Conservation (phyloP, 2,113 vertebrate genomes). For the Spea bombifrons region DNA sequence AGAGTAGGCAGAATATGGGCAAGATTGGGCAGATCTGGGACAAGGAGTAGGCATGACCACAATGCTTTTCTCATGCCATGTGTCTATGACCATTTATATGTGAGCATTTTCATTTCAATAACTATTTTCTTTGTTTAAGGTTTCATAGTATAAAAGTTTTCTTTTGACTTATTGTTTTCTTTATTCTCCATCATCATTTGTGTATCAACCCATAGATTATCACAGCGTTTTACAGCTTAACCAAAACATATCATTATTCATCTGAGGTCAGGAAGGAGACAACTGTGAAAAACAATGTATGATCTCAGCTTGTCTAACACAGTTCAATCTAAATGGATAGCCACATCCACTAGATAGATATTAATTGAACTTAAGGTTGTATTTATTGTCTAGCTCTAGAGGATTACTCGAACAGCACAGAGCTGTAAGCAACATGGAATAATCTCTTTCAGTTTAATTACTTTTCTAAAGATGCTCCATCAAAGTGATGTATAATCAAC, state of each 20-base stretch:
- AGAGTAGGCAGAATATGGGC: too few species aligned
- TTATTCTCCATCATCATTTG: too few species aligned
- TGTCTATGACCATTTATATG: too few species aligned
- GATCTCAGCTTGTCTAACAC: conserved; percentile 55
- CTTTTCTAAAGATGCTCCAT: conserved; percentile 67
- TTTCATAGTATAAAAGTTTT: too few species aligned
- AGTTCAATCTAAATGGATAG: conserved; percentile 59
- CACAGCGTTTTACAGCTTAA: too few species aligned
- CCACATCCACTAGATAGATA: conserved; percentile 61
- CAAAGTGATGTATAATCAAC: conserved; percentile 62
- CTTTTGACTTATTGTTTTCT: too few species aligned
- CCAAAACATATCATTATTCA: background rate
- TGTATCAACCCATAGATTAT: too few species aligned
- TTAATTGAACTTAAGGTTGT: conserved; percentile 74
- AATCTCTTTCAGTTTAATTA: conserved; percentile 73
- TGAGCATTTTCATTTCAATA: too few species aligned
- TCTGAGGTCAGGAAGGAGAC: background rate
- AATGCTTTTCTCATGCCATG: too few species aligned
- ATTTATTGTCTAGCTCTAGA: conserved; percentile 68
- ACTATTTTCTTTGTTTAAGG: too few species aligned
- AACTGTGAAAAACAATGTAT: conserved; percentile 48
- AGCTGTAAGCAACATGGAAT: conserved; percentile 66
- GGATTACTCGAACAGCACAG: conserved; percentile 66
- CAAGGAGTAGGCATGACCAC: too few species aligned
- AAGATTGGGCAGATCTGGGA: too few species aligned